Base-by-base conservation (phyloP, 2,113 vertebrate species). In the Heterotilapia buettikoferi region DNA sequence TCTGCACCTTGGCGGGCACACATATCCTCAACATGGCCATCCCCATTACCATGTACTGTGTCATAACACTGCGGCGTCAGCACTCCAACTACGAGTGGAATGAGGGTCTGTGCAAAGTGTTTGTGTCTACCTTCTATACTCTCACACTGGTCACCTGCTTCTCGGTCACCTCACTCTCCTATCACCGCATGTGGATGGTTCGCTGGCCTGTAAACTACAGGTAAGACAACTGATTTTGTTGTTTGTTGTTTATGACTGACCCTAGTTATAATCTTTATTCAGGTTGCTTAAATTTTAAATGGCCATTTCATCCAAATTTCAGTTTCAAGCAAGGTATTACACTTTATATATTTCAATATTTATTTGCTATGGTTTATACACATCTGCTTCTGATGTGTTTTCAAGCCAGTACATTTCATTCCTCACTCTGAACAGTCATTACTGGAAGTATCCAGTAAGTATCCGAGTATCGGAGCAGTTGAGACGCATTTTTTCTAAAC, bases 101-200 rank as follows among this genome's bases (percentile, higher is more conserved):
- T 4, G 98, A 99, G 94, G 98, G 98, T 14, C 96, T 98, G 83
- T 99, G 98, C 96, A 99, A 99, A 92, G 97, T 98, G 86, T 99
- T 99, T 3, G 98, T 99, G 76, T 98, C 98, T 84, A 98, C 98
- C 84, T 99, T 99, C 96, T 99, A 99, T 94, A 99, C 98, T 6
- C 96, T 99, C 80, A 98, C 98, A 0, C 90, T 99, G 94, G 98
- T 97, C 95, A 99, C 98, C 76, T 98, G 98, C 96, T 98, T 99
- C 96, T 98, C 97, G 0, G 97, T 99, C 94, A 99, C 98, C 76
- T 99, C 98, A 1, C 97, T 99, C 16, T 98, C 98, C 92, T 99
- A 99, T 93, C 98, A 99, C 92, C 98, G 98, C 83, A 98, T 99
- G 98, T 99, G 98, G 98, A 99, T 99, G 98, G 98, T 99, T 6